These are phyloP conservation scores for Andrena cerasifolii DNA, from an alignment of 1,140 invertebrate species.

Conservation along the genomic window DNA sequence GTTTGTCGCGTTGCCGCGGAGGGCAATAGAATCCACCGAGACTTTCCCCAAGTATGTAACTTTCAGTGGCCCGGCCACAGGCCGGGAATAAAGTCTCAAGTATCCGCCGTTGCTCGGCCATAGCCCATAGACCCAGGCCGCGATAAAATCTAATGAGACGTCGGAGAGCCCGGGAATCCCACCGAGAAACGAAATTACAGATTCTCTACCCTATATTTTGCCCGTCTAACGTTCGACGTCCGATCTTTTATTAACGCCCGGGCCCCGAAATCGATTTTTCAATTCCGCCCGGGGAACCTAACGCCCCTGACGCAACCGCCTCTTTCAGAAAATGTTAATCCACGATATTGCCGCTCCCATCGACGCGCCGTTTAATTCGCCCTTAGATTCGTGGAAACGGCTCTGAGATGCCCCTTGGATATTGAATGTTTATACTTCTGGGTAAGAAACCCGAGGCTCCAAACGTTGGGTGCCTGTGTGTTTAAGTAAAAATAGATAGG, in stretches of 20 bases:
- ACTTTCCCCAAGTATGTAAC: conserved; percentile 47
- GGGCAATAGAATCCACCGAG: conserved; percentile 23
- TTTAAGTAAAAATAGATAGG: too few relatives aligned
- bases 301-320: not conserved
- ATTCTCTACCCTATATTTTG: conserved; percentile 54
- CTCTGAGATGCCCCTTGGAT: not conserved
- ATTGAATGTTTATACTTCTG: too few relatives aligned
- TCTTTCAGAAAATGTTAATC: conserved; percentile 30
- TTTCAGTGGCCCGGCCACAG: conserved; percentile 31
- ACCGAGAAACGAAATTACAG: conserved; percentile 55
- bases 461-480: too few relatives aligned
- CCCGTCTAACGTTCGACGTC: conserved; percentile 49
- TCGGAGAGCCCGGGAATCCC: conserved; percentile 18
- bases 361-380: conserved; percentile 12
- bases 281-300: conserved; percentile 28
- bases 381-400: not conserved
- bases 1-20: not conserved
- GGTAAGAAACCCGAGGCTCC: too few relatives aligned
- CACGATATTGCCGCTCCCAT: not conserved
- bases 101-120: conserved; percentile 29
- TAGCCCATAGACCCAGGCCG: not conserved
- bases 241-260: conserved; percentile 59
- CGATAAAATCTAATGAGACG: conserved; percentile 54
- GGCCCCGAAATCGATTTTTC: conserved; percentile 39
- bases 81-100: conserved; percentile 45